These are phyloP conservation scores for Spisula subtruncata DNA, from an alignment of 2,888 invertebrate species.

Conservation along the genomic window DNA sequence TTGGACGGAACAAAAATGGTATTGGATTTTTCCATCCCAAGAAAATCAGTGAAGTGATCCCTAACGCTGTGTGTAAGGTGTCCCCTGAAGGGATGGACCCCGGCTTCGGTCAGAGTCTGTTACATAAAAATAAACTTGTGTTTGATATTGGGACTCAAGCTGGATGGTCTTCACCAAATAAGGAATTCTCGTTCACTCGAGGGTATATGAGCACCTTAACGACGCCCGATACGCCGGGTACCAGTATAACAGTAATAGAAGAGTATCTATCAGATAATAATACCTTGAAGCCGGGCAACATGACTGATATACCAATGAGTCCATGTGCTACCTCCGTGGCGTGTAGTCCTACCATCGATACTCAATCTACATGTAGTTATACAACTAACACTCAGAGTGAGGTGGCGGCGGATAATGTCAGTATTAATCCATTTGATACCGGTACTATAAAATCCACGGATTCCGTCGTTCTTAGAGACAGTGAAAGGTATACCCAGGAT, in stretches of 20 bases:
- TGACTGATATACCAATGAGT: slow-evolving; percentile 34
- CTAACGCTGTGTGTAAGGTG: slow-evolving; percentile 82
- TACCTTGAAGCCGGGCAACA: slow-evolving; percentile 20
- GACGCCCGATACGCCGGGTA: slow-evolving; percentile 80
- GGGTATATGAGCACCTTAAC: slow-evolving; percentile 84
- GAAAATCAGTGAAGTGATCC: slow-evolving; percentile 72
- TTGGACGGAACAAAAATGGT: slow-evolving; percentile 97
- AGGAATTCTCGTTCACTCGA: slow-evolving; percentile 82
- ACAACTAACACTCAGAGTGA: slow-evolving; percentile 56
- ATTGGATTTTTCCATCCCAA: slow-evolving; percentile 94
- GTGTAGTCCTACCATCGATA: slow-evolving; percentile 60
- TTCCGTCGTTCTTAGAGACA: slow-evolving; percentile 51
- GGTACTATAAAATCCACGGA: slow-evolving; percentile 60
- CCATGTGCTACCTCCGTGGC: neutral
- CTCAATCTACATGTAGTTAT: slow-evolving; percentile 70
- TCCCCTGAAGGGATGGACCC: slow-evolving; percentile 90
- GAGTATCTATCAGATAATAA: slow-evolving; percentile 43
- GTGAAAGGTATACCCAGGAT: slow-evolving; percentile 41
- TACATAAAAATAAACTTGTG: slow-evolving; percentile 95
- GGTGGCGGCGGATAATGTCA: slow-evolving; percentile 52
- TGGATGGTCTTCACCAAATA: slow-evolving; percentile 88
- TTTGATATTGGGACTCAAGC: slow-evolving; percentile 96
- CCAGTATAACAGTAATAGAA: slow-evolving; percentile 74
- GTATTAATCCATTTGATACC: slow-evolving; percentile 69
- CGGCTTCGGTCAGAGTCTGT: slow-evolving; percentile 97